Percentiles rank a stretch among this genome's conserved stretches.
Conservation (phyloP, 2,113 vertebrate species). For the Reinhardtius hippoglossoides region DNA sequence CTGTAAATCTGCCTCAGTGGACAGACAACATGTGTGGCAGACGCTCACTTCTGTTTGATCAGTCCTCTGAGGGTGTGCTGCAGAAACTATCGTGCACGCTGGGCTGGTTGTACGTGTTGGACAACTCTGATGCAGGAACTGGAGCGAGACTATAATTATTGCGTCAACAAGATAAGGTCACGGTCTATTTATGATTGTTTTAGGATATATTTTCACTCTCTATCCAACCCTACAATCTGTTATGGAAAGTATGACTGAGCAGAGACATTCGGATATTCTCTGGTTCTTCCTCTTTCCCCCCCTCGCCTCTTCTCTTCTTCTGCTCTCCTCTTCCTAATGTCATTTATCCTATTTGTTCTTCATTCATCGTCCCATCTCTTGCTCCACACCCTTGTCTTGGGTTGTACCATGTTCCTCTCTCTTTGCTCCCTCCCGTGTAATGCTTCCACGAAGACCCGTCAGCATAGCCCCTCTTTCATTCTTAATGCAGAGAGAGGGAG, state of each 20-base stretch:
- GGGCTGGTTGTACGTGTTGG: background rate
- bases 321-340: background rate
- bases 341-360: conserved; percentile 46
- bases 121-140: background rate
- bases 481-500: background rate
- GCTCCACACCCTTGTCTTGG: background rate
- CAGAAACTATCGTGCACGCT: conserved; percentile 16
- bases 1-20: conserved; percentile 47
- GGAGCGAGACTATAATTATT: background rate
- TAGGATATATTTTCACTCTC: background rate
- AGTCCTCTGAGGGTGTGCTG: conserved; percentile 16
- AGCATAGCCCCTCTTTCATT: background rate
- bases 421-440: background rate
- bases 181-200: background rate
- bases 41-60: conserved; percentile 50
- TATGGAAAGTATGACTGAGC: background rate
- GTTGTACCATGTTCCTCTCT: background rate
- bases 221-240: background rate
- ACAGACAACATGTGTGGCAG: conserved; percentile 65
- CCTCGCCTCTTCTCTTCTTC: conserved; percentile 2
- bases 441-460: background rate
- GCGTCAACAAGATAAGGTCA: background rate
- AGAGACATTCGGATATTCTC: background rate
- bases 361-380: conserved; percentile 43
- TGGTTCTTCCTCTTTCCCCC: background rate